Conservation (phyloP, 2,888 invertebrate genomes). For the Amphiduros pacificus region DNA sequence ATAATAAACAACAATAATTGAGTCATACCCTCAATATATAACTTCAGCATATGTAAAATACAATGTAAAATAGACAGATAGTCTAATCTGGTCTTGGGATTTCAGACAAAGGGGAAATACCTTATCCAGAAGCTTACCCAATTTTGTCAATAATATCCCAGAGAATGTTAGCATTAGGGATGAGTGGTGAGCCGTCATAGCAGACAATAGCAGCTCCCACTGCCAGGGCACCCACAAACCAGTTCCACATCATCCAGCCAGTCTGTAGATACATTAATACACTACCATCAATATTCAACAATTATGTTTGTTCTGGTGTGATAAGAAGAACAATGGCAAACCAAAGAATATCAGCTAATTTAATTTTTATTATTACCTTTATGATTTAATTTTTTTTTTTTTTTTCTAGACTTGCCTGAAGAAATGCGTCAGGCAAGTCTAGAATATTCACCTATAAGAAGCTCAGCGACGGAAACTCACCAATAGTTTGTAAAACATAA, state of each 20-base stretch:
- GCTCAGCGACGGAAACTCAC: too few relatives aligned
- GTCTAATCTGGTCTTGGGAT: background rate
- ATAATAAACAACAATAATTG: slow-evolving; percentile 8
- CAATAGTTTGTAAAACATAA: too few relatives aligned
- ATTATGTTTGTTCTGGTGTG: too few relatives aligned
- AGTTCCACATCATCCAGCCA: slow-evolving; percentile 70
- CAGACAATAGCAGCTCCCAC: slow-evolving; percentile 63
- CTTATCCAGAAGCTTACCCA: slow-evolving; percentile 39
- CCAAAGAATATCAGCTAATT: too few relatives aligned
- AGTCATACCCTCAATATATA: background rate
- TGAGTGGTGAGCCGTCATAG: slow-evolving; percentile 66
- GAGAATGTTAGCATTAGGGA: slow-evolving; percentile 61
- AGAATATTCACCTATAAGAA: too few relatives aligned
- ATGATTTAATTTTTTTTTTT: too few relatives aligned
- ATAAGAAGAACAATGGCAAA: too few relatives aligned
- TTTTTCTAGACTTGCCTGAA: too few relatives aligned
- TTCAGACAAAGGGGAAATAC: background rate
- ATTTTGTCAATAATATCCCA: slow-evolving; percentile 62
- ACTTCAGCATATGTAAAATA: background rate
- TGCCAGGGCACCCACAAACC: slow-evolving; percentile 62
- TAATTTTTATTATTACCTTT: too few relatives aligned
- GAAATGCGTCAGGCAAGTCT: too few relatives aligned
- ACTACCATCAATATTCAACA: too few relatives aligned
- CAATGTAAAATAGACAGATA: background rate
- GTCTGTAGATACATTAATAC: slow-evolving; percentile 53